These are phyloP conservation scores for Parasteatoda tepidariorum DNA, from an alignment of 1,140 invertebrate species.

Conservation along the genomic window DNA sequence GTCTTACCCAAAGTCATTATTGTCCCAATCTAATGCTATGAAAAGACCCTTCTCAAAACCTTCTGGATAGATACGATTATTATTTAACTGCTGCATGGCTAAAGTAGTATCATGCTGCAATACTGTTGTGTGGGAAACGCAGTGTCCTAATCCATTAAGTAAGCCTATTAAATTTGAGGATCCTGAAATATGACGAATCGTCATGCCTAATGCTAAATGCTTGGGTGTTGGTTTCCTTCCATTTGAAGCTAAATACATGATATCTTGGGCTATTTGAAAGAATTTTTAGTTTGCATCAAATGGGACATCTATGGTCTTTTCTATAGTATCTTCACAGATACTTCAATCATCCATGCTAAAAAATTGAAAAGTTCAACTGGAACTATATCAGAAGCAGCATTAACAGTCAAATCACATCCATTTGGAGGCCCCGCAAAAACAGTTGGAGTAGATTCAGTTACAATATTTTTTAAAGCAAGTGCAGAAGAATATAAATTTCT, in stretches of 20 bases:
- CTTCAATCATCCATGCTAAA: constrained; percentile 1
- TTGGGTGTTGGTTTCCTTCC: background rate
- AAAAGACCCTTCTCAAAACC: background rate
- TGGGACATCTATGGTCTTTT: background rate
- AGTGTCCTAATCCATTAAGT: constrained; percentile 9
- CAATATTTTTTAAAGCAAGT: background rate
- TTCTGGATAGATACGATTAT: background rate
- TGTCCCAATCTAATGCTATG: background rate
- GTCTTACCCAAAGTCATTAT: background rate
- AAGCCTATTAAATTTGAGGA: background rate
- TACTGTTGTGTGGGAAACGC: constrained; percentile 5
- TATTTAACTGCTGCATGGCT: background rate
- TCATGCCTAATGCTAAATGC: constrained; percentile 11
- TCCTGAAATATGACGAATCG: background rate
- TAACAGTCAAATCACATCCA: background rate
- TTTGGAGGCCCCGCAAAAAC: background rate
- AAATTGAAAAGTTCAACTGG: background rate
- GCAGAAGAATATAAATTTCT: background rate
- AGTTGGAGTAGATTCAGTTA: background rate
- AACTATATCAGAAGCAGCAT: background rate
- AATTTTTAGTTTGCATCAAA: background rate
- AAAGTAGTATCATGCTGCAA: constrained; percentile 17
- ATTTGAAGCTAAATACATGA: background rate
- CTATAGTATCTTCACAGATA: background rate
- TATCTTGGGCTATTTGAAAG: background rate